phyloP scores from a whole-genome alignment of 1,140 invertebrate species.

The Pemphigus obesinymphae region DNA sequence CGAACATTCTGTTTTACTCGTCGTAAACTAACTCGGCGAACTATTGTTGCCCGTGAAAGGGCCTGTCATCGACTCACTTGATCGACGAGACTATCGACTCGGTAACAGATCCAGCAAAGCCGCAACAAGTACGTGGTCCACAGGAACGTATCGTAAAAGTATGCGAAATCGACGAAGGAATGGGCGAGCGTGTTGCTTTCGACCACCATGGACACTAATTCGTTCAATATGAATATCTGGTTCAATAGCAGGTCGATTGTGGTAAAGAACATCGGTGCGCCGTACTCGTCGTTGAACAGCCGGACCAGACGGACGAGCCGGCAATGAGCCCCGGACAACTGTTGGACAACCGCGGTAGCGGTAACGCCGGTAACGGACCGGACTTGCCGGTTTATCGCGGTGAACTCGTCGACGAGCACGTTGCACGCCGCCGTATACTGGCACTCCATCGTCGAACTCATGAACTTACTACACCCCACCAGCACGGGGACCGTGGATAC shows the following conservation, averaged over 20 bases:
- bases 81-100: not conserved
- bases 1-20: too few species aligned
- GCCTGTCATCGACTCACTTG: not conserved
- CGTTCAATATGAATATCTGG: not conserved
- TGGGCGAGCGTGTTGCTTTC: not conserved
- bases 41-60: too few species aligned
- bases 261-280: not conserved
- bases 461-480: not conserved
- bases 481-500: not conserved
- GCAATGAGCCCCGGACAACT: not conserved
- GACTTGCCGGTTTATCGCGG: not conserved
- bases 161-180: not conserved
- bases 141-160: not conserved
- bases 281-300: constrained; percentile 10
- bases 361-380: too few species aligned
- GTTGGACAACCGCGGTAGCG: not conserved
- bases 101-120: not conserved
- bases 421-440: not conserved
- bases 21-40: too few species aligned
- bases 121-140: not conserved
- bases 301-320: not conserved
- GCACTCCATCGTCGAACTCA: not conserved
- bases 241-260: not conserved
- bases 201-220: not conserved
- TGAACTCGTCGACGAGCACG: not conserved